phyloP scores from a whole-genome alignment of 2,888 invertebrate genomes.

The Troilus luridus region DNA sequence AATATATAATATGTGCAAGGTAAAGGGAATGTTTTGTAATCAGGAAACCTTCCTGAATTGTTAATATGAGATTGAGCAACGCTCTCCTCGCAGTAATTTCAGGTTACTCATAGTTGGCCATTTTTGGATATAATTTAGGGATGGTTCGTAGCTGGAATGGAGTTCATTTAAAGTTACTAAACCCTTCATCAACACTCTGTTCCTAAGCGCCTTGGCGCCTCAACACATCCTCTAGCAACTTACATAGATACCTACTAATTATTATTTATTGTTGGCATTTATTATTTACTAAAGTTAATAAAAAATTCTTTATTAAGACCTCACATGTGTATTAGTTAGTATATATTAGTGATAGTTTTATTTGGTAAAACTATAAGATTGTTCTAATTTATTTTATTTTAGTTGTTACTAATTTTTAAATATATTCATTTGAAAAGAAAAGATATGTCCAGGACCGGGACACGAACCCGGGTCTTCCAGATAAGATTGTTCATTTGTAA shows the following conservation, averaged over 20 bases:
- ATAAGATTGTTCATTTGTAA: too few species aligned
- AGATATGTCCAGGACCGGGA: too few species aligned
- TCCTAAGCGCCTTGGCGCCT: neutral
- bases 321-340: too few species aligned
- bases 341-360: too few species aligned
- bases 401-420: too few species aligned
- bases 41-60: neutral
- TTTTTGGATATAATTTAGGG: neutral
- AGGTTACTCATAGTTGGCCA: neutral
- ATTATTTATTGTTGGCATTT: too few species aligned
- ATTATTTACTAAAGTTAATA: too few species aligned
- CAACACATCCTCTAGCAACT: neutral
- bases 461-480: too few species aligned
- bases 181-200: neutral
- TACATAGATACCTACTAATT: neutral
- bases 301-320: too few species aligned
- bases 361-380: too few species aligned
- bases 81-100: neutral
- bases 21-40: neutral
- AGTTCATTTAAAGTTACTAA: neutral
- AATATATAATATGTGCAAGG: neutral
- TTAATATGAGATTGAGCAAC: neutral
- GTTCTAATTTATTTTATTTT: too few species aligned
- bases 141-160: neutral
- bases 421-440: too few species aligned